These are phyloP conservation scores for Pipistrellus pipistrellus DNA, from an alignment of 2,797 vertebrate genomes.

Conservation along the genomic window DNA sequence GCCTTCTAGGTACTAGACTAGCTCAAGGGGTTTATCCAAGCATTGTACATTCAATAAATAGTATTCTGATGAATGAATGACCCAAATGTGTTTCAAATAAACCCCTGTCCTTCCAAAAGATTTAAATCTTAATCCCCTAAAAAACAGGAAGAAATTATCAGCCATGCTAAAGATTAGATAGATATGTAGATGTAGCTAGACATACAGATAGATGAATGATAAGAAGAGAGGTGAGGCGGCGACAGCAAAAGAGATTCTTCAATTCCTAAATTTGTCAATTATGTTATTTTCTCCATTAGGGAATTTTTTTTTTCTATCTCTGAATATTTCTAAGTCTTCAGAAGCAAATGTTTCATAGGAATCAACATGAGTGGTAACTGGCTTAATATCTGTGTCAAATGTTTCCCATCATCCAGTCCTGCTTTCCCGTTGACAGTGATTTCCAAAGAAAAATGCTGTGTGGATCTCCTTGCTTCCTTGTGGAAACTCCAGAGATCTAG, in stretches of 20 bases:
- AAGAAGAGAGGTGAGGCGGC: not conserved
- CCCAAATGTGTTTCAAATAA: slow-evolving; percentile 11
- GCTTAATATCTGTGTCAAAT: slow-evolving; percentile 2
- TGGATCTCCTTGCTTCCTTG: not conserved
- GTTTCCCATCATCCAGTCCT: slow-evolving; percentile 7
- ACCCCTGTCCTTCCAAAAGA: not conserved
- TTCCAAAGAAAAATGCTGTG: slow-evolving; percentile 36
- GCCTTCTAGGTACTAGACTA: not conserved
- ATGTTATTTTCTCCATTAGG: not conserved
- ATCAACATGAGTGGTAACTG: not conserved
- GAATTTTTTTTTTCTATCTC: not conserved
- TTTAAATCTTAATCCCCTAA: slow-evolving; percentile 40
- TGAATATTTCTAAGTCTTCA: not conserved
- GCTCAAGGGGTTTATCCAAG: not conserved
- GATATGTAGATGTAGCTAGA: not conserved
- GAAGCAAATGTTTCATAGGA: not conserved
- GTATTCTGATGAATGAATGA: not conserved
- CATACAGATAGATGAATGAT: not conserved
- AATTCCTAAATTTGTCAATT: not conserved
- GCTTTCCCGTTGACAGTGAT: not conserved
- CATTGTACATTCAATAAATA: not conserved
- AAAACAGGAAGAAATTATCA: slow-evolving; percentile 9
- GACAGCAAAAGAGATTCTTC: not conserved
- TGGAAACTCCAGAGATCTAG: not conserved
- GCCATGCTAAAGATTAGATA: not conserved